These are phyloP conservation scores for Intellagama lesueurii DNA, from an alignment of 2,797 vertebrate genomes.

Conservation along the genomic window DNA sequence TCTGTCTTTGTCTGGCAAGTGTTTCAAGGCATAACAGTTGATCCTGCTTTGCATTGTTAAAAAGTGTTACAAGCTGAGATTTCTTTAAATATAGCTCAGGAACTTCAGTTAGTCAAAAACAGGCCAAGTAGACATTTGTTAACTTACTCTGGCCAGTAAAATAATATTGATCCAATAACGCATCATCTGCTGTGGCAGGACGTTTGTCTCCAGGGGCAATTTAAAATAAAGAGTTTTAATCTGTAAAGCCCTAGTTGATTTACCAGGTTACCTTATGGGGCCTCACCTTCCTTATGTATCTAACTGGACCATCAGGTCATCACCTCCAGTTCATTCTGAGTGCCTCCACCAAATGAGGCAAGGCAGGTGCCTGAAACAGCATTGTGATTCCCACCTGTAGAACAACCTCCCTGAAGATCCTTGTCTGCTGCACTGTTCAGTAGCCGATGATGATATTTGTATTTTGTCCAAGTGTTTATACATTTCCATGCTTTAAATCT, in stretches of 20 bases:
- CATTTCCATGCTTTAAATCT: not conserved
- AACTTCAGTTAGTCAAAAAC: not conserved
- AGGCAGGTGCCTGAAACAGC: not conserved
- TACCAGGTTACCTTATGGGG: not conserved
- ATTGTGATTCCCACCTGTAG: not conserved
- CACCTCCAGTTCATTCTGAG: not conserved
- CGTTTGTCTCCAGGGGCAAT: not conserved
- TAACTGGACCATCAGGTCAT: not conserved
- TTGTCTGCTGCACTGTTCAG: not conserved
- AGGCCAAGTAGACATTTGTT: not conserved
- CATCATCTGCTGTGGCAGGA: not conserved
- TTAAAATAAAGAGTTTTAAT: not conserved
- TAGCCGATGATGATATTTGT: not conserved
- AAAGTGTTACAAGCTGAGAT: not conserved
- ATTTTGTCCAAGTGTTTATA: not conserved
- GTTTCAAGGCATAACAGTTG: not conserved
- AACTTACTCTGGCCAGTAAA: not conserved
- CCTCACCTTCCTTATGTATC: not conserved
- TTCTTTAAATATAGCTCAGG: not conserved
- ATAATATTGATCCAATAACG: not conserved
- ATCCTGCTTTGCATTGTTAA: not conserved
- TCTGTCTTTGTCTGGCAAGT: not conserved
- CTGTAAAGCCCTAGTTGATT: not conserved
- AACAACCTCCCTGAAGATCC: not conserved
- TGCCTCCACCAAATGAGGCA: not conserved